Conservation (phyloP, 2,113 vertebrate genomes). For the Pelecanus crispus region DNA sequence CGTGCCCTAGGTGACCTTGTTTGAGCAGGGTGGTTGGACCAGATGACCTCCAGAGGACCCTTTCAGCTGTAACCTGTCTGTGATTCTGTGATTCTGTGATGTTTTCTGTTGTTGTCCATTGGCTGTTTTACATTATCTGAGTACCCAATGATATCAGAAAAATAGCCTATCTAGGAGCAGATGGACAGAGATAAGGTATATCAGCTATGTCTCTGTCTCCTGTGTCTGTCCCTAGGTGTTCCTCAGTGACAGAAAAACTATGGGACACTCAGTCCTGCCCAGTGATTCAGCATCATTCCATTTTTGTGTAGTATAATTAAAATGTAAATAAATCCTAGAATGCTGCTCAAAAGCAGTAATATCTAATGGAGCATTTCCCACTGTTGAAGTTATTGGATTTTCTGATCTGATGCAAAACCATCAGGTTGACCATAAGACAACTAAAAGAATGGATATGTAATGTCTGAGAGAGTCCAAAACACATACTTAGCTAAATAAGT, state of each 20-base stretch:
- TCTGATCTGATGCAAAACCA: not conserved
- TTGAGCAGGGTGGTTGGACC: not conserved
- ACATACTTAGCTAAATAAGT: not conserved
- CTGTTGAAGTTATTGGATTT: not conserved
- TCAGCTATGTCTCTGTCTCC: not conserved
- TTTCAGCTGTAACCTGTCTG: not conserved
- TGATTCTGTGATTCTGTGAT: not conserved
- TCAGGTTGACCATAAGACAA: not conserved
- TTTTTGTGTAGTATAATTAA: not conserved
- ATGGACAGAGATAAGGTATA: not conserved
- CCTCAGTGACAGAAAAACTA: not conserved
- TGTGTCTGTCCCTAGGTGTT: not conserved
- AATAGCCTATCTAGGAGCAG: not conserved
- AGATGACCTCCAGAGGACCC: not conserved
- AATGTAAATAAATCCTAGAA: not conserved
- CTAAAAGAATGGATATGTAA: not conserved
- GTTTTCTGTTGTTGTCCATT: not conserved
- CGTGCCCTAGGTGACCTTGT: not conserved
- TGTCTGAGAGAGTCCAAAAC: not conserved
- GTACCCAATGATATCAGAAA: not conserved
- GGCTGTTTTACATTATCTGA: not conserved
- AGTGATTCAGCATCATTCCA: not conserved
- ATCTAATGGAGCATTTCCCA: not conserved
- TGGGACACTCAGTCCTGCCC: accelerated
- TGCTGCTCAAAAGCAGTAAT: not conserved